Percentiles rank a stretch among this genome's conserved stretches.
Conservation (phyloP, 2,888 invertebrate genomes). For the Acronicta psi region DNA sequence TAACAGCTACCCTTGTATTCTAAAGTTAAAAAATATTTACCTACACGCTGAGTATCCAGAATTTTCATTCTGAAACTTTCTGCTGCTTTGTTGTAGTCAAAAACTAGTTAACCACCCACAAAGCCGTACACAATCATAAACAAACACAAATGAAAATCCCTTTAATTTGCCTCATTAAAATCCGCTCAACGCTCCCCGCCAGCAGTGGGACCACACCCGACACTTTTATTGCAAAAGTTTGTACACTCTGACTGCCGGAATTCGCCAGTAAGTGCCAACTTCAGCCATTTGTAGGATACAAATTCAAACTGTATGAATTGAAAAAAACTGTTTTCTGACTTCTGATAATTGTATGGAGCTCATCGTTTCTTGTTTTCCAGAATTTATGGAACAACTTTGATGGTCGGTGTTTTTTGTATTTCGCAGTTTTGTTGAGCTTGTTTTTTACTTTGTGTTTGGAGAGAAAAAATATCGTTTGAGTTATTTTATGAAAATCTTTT, state of each 20-base stretch:
- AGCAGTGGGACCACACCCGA: constrained; percentile 50
- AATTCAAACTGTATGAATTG: constrained; percentile 74
- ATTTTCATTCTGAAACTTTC: no score
- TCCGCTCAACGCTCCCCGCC: constrained; percentile 33
- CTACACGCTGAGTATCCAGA: no score
- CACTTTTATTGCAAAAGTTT: constrained; percentile 82
- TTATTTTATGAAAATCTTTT: no score
- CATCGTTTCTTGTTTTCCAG: constrained; percentile 36
- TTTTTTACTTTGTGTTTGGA: neutral
- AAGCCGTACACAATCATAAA: neutral
- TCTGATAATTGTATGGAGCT: constrained; percentile 54
- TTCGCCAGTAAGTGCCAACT: constrained; percentile 67
- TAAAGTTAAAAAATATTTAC: no score
- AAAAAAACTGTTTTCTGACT: constrained; percentile 64
- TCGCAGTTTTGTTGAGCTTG: neutral
- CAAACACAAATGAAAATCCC: constrained; percentile 1
- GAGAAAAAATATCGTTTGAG: no score
- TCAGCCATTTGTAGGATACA: constrained; percentile 77
- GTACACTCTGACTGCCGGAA: constrained; percentile 62
- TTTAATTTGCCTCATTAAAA: constrained; percentile 2
- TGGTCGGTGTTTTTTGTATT: constrained; percentile 28
- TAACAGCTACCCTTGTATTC: no score
- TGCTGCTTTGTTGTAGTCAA: no score
- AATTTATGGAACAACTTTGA: constrained; percentile 44
- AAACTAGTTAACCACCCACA: no score